Conservation (phyloP, 2,113 vertebrate species). For the Sylvia atricapilla region DNA sequence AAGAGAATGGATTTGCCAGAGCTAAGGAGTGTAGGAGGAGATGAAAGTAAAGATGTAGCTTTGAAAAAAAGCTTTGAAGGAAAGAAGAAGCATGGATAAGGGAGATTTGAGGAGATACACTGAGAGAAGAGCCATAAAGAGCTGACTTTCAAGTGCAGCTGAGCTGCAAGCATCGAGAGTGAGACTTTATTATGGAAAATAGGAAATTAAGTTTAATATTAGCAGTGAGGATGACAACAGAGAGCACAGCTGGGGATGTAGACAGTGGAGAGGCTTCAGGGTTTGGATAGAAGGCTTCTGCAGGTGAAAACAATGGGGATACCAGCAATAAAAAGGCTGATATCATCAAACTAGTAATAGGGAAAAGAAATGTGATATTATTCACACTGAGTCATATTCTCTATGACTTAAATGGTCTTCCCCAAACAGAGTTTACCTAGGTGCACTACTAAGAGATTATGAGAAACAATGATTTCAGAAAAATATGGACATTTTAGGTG, state of each 20-base stretch:
- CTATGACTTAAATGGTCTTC: neutral
- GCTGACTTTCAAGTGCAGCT: neutral
- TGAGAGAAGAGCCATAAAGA: neutral
- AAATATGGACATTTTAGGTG: neutral
- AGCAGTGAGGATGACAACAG: neutral
- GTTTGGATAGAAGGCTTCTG: neutral
- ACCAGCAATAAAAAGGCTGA: neutral
- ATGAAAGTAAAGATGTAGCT: constrained; percentile 41
- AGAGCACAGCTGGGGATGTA: neutral
- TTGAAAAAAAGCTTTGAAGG: constrained; percentile 55
- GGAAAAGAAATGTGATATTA: neutral
- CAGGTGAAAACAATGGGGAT: neutral
- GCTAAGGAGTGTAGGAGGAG: constrained; percentile 3
- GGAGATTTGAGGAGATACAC: neutral
- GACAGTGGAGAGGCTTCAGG: neutral
- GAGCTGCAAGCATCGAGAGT: neutral
- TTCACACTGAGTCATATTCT: neutral
- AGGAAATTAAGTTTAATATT: neutral
- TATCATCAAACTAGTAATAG: neutral
- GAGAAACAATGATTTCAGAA: neutral
- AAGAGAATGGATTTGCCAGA: constrained; percentile 10
- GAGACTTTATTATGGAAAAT: neutral
- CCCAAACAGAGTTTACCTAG: neutral
- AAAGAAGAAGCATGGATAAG: neutral
- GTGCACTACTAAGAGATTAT: neutral